A percentile compares a stretch with the other conserved stretches of the same genome.
Conservation (phyloP, 2,888 invertebrate species). For the Lasioglossum morio region DNA sequence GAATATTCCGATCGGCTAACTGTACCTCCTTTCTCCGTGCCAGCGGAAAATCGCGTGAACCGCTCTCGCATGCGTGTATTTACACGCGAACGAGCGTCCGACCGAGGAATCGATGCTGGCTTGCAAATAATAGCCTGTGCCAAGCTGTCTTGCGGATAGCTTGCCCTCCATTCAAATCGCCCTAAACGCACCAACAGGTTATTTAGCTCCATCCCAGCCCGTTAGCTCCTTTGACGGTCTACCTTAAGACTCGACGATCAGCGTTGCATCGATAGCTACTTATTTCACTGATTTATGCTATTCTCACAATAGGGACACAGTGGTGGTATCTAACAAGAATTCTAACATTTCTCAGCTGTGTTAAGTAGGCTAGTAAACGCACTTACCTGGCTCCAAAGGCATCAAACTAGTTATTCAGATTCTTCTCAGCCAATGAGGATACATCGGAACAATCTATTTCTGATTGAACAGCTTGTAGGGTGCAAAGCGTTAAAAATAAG, state of each 20-base stretch:
- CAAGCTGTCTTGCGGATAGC: background rate
- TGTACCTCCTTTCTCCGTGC: constrained; percentile 43
- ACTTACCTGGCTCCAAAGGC: background rate
- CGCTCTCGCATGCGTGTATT: background rate
- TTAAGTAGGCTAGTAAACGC: background rate
- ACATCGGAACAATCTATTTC: no score
- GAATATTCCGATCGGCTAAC: constrained; percentile 58
- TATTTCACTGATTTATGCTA: background rate
- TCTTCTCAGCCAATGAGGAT: background rate
- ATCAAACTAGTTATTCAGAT: background rate
- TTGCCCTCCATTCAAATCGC: constrained; percentile 14
- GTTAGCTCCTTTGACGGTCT: background rate
- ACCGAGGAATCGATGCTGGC: background rate
- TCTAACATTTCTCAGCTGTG: background rate
- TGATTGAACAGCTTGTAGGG: background rate
- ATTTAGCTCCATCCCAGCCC: background rate
- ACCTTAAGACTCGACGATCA: background rate
- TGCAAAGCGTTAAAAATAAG: background rate
- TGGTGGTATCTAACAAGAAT: background rate
- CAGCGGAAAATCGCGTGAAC: constrained; percentile 20
- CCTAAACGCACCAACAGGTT: background rate
- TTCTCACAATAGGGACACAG: background rate
- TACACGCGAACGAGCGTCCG: background rate
- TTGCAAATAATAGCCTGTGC: constrained; percentile 5
- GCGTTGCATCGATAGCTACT: background rate